phyloP scores from a whole-genome alignment of 2,113 vertebrate genomes.

The Anarhynchus alexandrinus region DNA sequence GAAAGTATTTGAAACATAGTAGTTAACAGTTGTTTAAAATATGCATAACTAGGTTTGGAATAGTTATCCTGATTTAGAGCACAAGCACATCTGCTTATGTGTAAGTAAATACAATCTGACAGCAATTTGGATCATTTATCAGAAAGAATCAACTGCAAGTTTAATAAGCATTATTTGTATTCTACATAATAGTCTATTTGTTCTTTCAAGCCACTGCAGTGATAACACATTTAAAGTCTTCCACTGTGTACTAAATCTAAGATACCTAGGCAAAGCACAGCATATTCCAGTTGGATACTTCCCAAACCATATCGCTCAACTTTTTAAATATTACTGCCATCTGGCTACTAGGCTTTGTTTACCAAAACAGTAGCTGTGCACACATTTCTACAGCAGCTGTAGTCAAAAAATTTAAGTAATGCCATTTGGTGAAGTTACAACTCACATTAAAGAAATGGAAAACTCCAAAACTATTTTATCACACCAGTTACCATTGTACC shows the following conservation, averaged over 20 bases:
- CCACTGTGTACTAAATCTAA: conserved; percentile 48
- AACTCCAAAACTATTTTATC: background rate
- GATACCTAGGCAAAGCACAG: conserved; percentile 51
- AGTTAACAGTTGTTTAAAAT: conserved; percentile 56
- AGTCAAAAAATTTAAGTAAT: conserved; percentile 13
- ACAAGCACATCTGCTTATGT: conserved; percentile 57
- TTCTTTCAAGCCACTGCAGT: conserved; percentile 45
- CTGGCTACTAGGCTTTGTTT: conserved; percentile 69
- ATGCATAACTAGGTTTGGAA: conserved; percentile 49
- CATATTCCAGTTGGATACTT: conserved; percentile 53
- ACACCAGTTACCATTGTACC: background rate
- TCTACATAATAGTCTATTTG: conserved; percentile 55
- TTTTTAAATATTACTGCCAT: conserved; percentile 66
- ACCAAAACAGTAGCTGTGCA: conserved; percentile 70
- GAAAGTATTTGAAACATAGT: conserved; percentile 28
- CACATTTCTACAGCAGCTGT: conserved; percentile 64
- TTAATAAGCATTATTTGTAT: conserved; percentile 69
- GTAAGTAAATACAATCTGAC: conserved; percentile 58
- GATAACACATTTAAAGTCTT: conserved; percentile 56
- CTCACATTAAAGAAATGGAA: background rate
- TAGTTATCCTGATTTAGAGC: conserved; percentile 60
- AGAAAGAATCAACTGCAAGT: conserved; percentile 54
- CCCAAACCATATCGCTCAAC: conserved; percentile 12
- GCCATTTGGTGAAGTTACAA: conserved; percentile 53
- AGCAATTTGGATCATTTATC: conserved; percentile 62